Base-by-base conservation (phyloP, 2,113 vertebrate species). In the Xyliphius kryptos region DNA sequence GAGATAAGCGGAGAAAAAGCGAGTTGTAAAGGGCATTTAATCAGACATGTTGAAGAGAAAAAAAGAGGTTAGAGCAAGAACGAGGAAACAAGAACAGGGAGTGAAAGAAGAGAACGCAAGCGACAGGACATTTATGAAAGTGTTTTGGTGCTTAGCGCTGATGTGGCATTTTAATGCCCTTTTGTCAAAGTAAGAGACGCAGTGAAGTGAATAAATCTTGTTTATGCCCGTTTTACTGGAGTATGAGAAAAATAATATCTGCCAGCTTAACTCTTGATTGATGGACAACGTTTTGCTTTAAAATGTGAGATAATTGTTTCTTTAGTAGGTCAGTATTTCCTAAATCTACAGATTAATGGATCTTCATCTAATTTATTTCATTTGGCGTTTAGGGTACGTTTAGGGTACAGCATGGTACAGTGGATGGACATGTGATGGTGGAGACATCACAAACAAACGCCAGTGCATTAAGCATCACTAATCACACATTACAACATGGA, bases 141-240 rank as follows among this genome's bases (percentile, higher is more conserved):
- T 52, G 46, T 46, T 59, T 67, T 52, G 47, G 56, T 44, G 56
- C 56, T 67, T 67, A 44, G 56, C 37, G 56, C 64, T 51, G 64
- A 67, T 67, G 64, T 59, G 64, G 48, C 64, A 59, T 67, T 67
- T 67, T 67, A 67, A 59, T 67, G 64, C 64, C 64, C 64, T 67
- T 67, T 67, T 59, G 64, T 59, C 47, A 59, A 44, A 59, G 56
- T 57, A 20, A 67, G 47, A 32, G 64, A 59, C n/a, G 56, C 64
- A 59, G 56, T 44, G 64, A 52, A 59, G 9, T 66, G 21, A 66
- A 56, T 47, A 38, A 44, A 32, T 52, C 47, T 47, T 11, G 20
- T 41, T 54, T 36, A 40, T 58, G 6, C 63, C 55, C 38, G 17
- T 40, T 50, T 66, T 41, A 57, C 38, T 57, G 12, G 36, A 17